Evolutionary conservation across 2,888 invertebrate species (phyloP), one percentile per base, ranked within the genome.

Genomic region (Apotomis capreana): DNA sequence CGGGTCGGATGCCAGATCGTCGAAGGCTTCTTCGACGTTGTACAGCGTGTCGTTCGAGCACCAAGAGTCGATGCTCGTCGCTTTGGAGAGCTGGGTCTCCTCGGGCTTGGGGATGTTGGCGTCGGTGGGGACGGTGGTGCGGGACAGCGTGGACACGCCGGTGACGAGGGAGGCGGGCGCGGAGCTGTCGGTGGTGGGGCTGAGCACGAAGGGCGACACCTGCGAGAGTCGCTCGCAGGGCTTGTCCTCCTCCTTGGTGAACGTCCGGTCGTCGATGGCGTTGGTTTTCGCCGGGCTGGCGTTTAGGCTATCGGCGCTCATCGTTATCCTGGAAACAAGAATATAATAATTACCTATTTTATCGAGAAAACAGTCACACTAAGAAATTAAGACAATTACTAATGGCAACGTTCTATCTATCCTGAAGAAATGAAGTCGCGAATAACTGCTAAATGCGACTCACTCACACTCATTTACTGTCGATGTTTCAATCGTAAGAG

Each of bases 11-110:
- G 85, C 90, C 10, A 93, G 80, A 77, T 94, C 94, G 72, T 94
- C 93, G 78, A 94, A 94, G 76, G 93, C 93, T 72, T 95, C 95
- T 80, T 95, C 95, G 49, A 95, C 92, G 79, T 95, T 95, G 82
- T 95, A 95, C 3, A 95, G 84, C 0, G 95, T 95, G 78, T 95
- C 95, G 82, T 95, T 95, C 37, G 95, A 95, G 83, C 95, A 95
- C 91, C 95, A 95, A 3, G 95, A 95, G 80, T 95, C 95, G 77
- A 95, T 95, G 83, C 95, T 95, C 46, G 94, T 94, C 0, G 95
- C 94, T 81, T 93, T 93, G 3, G 93, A 92, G 26, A 91, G 84
- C 74, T 90, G 90, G 13, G 89, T 89, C 79, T 93, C 92, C 49
- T 90, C 88, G 6, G 90, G 90, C 75, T 91, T 92, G 0, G 94